These are phyloP conservation scores for Caenorhabditis zanzibari DNA, from an alignment of 2,888 invertebrate genomes.

Conservation along the genomic window DNA sequence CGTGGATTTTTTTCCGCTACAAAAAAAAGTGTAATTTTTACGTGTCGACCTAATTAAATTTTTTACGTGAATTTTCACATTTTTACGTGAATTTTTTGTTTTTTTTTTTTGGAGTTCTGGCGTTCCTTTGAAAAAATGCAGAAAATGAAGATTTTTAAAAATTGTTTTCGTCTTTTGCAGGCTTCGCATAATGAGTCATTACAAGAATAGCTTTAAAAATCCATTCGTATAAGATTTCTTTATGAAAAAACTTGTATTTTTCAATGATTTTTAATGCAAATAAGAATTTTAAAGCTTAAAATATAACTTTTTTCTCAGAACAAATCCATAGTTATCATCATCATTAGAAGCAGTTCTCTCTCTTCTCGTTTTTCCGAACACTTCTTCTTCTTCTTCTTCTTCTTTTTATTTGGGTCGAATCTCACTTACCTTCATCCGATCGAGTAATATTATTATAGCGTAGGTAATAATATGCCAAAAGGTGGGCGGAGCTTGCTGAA, in stretches of 20 bases:
- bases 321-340: constrained; percentile 3
- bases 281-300: background rate
- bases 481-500: constrained; percentile 6
- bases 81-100: background rate
- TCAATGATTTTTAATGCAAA: background rate
- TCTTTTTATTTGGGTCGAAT: constrained; percentile 53
- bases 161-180: no score
- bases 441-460: background rate
- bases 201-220: no score
- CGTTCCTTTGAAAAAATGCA: no score
- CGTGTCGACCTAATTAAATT: background rate
- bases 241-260: no score
- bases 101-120: no score
- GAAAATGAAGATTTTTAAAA: no score
- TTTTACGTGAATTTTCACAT: background rate
- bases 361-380: constrained; percentile 18
- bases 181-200: no score
- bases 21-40: background rate
- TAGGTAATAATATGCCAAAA: background rate
- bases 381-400: constrained; percentile 4
- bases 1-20: no score
- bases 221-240: no score
- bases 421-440: constrained; percentile 51
- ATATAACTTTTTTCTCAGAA: no score
- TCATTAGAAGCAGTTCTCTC: constrained; percentile 1